Conservation (phyloP, 2,113 vertebrate species). For the Dasyprocta punctata region DNA sequence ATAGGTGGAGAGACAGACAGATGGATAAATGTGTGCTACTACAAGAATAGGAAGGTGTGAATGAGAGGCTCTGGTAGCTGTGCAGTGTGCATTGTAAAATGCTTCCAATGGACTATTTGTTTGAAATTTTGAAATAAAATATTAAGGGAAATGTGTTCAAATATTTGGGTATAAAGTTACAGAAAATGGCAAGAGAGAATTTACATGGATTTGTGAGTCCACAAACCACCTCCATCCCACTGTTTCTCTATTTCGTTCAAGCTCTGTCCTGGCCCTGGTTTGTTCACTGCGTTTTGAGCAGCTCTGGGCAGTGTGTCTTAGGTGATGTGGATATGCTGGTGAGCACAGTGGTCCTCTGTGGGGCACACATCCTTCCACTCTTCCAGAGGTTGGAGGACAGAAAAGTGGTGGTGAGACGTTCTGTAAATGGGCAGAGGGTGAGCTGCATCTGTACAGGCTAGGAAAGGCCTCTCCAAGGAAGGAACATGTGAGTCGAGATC, state of each 20-base stretch:
- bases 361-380: not conserved
- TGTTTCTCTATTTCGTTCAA: not conserved
- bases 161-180: not conserved
- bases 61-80: not conserved
- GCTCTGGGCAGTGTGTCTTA: not conserved
- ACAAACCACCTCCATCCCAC: not conserved
- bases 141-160: not conserved
- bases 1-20: not conserved
- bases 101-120: not conserved
- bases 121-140: not conserved
- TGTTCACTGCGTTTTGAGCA: not conserved
- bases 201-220: not conserved
- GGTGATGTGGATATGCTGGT: accelerated
- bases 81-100: not conserved
- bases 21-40: not conserved
- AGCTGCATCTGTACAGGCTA: not conserved
- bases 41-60: not conserved
- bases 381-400: not conserved
- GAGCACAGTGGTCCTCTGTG: not conserved
- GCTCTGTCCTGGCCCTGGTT: not conserved
- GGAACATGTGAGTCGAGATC: not conserved
- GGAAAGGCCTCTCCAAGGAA: not conserved
- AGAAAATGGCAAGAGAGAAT: not conserved
- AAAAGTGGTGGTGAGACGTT: not conserved
- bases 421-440: not conserved